Evolutionary conservation across 2,797 vertebrate species (phyloP).

Genomic region (Cossypha caffra): DNA sequence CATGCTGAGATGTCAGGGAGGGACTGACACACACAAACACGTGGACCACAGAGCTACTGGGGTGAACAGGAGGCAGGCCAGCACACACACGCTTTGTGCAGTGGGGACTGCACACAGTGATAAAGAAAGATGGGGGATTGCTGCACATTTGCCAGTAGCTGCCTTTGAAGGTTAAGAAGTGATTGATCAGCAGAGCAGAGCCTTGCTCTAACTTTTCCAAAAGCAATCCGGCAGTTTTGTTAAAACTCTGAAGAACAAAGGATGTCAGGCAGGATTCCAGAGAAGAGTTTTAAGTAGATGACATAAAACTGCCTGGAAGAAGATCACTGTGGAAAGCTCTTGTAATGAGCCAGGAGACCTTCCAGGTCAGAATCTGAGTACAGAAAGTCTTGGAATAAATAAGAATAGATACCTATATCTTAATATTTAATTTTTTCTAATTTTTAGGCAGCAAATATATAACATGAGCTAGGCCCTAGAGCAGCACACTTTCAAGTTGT

Average conservation of each 20-base stretch:
- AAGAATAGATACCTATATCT: neutral
- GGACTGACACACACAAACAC: neutral
- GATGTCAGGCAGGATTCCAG: neutral
- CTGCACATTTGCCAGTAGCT: neutral
- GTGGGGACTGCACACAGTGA: neutral
- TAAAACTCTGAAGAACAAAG: neutral
- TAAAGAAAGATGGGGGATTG: neutral
- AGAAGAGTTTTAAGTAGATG: neutral
- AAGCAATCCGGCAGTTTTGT: neutral
- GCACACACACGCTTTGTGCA: neutral
- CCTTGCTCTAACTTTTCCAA: neutral
- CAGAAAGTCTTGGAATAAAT: neutral
- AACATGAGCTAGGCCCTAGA: neutral
- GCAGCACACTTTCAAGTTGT: neutral
- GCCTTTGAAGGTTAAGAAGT: neutral
- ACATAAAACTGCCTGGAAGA: neutral
- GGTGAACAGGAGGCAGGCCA: neutral
- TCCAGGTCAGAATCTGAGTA: neutral
- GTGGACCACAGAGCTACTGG: rapidly evolving
- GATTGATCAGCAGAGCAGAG: neutral
- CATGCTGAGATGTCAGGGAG: neutral
- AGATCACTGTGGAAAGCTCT: neutral
- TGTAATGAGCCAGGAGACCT: neutral
- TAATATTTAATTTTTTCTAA: neutral
- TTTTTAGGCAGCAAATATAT: neutral